Percentiles rank a stretch among this genome's conserved stretches.
These are phyloP conservation scores for Sus cebifrons DNA, from an alignment of 2,797 vertebrate genomes.

Conservation along the genomic window DNA sequence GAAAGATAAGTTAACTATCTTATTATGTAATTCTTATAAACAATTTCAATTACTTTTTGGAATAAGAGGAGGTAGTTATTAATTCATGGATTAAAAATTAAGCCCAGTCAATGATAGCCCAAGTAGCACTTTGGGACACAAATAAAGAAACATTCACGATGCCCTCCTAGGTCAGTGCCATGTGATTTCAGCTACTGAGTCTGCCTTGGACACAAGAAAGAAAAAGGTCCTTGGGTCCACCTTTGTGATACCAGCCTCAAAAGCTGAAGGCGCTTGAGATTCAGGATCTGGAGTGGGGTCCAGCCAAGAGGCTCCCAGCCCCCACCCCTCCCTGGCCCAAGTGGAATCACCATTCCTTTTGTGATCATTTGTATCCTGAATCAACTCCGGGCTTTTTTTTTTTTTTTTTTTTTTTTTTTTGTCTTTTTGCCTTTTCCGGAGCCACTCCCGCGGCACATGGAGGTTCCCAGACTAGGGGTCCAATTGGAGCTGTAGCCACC, in stretches of 20 bases:
- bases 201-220: background rate
- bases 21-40: constrained; percentile 57
- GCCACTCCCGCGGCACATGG: too few species aligned
- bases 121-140: background rate
- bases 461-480: too few species aligned
- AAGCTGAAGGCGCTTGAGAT: background rate
- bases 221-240: background rate
- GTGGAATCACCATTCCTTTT: background rate
- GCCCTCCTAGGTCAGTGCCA: background rate
- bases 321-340: background rate
- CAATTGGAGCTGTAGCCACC: too few species aligned
- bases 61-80: background rate
- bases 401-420: too few species aligned
- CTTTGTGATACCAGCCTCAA: background rate
- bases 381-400: background rate
- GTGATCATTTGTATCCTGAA: background rate
- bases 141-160: background rate
- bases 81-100: constrained; percentile 40
- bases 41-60: constrained; percentile 12
- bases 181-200: background rate
- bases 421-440: too few species aligned
- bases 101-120: background rate
- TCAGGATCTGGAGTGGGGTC: background rate
- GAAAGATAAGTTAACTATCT: background rate
- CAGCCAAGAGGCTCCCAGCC: background rate